Percentiles rank a stretch among this genome's conserved stretches.
These are phyloP conservation scores for Fistularia commersonii DNA, from an alignment of 2,797 vertebrate genomes.

Conservation along the genomic window DNA sequence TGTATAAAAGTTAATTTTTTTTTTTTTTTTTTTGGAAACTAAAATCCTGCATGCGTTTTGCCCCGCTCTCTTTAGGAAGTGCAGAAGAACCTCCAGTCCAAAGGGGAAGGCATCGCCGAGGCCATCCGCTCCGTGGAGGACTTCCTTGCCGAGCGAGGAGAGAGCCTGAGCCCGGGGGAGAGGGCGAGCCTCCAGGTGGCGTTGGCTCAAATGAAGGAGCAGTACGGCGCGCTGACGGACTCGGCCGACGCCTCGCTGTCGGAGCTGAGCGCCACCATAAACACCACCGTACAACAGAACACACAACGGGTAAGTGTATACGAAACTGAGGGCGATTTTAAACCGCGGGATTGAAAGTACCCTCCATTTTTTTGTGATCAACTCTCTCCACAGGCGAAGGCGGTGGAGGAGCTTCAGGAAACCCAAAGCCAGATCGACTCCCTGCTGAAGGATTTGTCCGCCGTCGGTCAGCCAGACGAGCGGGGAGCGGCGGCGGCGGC, in stretches of 20 bases:
- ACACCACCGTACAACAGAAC: slow-evolving; percentile 85
- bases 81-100: slow-evolving; percentile 82
- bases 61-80: slow-evolving; percentile 75
- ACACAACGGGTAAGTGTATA: slow-evolving; percentile 83
- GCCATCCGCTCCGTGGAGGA: slow-evolving; percentile 85
- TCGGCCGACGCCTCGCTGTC: slow-evolving; percentile 75
- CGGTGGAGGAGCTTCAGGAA: slow-evolving; percentile 88
- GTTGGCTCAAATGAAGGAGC: slow-evolving; percentile 83
- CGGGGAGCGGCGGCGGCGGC: slow-evolving; percentile 1
- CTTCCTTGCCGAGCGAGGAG: slow-evolving; percentile 80
- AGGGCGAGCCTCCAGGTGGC: slow-evolving; percentile 73
- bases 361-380: background rate
- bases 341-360: no score
- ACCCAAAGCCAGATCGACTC: slow-evolving; percentile 83
- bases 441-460: slow-evolving; percentile 75
- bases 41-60: background rate
- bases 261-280: slow-evolving; percentile 82
- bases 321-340: no score
- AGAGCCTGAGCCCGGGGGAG: slow-evolving; percentile 71
- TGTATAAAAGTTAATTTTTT: background rate
- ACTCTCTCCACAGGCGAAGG: slow-evolving; percentile 79
- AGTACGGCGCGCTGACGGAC: slow-evolving; percentile 80
- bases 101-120: slow-evolving; percentile 72
- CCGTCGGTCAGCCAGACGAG: slow-evolving; percentile 33
- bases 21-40: no score